Conservation (phyloP, 2,113 vertebrate genomes). For the Arvicanthis niloticus region DNA sequence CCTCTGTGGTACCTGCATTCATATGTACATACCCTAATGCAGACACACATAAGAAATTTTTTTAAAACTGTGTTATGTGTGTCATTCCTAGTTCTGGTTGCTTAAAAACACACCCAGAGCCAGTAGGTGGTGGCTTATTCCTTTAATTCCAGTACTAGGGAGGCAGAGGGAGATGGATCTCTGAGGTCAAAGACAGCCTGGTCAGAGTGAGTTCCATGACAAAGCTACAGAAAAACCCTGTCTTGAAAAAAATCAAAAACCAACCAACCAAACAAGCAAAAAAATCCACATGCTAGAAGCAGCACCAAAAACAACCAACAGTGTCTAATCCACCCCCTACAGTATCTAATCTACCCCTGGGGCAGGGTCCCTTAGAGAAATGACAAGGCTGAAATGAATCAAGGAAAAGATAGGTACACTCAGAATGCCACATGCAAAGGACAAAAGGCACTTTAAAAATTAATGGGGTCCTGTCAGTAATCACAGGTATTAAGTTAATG, state of each 20-base stretch:
- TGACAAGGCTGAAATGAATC: not conserved
- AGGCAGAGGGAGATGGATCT: not conserved
- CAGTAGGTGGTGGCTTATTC: not conserved
- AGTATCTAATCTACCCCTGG: not conserved
- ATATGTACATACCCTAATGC: not conserved
- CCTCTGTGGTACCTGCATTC: not conserved
- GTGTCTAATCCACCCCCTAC: too few species aligned
- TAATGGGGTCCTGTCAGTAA: constrained; percentile 13
- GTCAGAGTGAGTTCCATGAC: not conserved
- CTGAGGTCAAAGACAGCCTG: not conserved
- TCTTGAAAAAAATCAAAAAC: not conserved
- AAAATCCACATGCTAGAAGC: not conserved
- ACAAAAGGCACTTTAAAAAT: constrained; percentile 1
- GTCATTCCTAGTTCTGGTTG: not conserved
- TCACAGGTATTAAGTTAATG: not conserved
- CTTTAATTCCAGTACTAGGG: not conserved
- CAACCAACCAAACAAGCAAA: not conserved
- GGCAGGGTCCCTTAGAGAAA: not conserved
- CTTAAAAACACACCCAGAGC: not conserved
- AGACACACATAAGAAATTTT: not conserved
- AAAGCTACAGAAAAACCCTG: not conserved
- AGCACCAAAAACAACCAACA: not conserved
- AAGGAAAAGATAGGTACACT: not conserved
- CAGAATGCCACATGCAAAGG: not conserved
- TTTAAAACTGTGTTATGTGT: not conserved